phyloP scores from a whole-genome alignment of 2,888 invertebrate species.

The Agonopterix alstromeriana region DNA sequence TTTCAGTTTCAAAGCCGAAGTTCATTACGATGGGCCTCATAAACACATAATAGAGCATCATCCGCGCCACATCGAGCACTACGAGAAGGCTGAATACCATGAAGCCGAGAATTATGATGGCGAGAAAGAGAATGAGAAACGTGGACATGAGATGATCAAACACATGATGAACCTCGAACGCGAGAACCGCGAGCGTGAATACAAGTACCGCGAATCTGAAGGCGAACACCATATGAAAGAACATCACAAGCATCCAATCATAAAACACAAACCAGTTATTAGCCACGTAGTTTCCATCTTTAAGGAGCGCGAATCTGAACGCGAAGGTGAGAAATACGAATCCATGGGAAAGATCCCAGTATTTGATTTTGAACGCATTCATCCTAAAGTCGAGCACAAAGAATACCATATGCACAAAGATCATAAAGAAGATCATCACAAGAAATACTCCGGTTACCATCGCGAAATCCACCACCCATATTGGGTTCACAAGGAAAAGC shows the following conservation, averaged over 20 bases:
- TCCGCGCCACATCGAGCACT: no score
- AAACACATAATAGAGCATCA: no score
- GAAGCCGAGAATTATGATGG: no score
- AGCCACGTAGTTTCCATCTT: neutral
- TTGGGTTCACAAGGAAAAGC: neutral
- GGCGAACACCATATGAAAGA: slow-evolving; percentile 3
- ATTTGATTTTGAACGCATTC: no score
- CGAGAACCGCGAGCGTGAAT: slow-evolving; percentile 5
- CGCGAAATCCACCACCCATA: neutral
- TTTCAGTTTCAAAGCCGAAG: neutral
- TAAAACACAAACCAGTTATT: neutral
- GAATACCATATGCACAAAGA: no score
- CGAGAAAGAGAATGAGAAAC: neutral
- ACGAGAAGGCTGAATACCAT: no score
- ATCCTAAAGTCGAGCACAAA: no score
- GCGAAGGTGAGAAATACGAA: no score
- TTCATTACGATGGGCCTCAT: neutral
- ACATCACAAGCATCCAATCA: neutral
- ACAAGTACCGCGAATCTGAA: slow-evolving; percentile 4
- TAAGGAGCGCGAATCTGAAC: no score
- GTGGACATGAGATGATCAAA: neutral
- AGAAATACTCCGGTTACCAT: neutral
- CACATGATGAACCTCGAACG: slow-evolving; percentile 3
- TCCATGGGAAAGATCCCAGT: no score
- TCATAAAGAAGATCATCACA: neutral